These are phyloP conservation scores for Lacerta agilis DNA, from an alignment of 2,797 vertebrate species.

Conservation along the genomic window DNA sequence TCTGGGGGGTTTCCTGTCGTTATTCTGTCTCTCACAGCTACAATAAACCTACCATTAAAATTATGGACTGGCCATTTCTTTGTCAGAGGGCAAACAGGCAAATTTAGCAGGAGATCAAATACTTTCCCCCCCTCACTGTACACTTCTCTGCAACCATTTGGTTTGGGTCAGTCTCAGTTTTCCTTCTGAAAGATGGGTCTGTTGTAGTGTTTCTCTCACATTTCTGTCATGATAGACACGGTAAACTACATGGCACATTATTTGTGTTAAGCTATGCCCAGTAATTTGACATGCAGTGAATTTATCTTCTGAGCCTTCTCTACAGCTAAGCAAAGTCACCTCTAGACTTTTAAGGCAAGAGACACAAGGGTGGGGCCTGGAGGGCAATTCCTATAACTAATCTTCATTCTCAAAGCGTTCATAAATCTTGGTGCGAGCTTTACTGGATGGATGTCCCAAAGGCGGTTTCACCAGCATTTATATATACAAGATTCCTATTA, in stretches of 20 bases:
- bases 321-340: background rate
- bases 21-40: too few species aligned
- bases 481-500: conserved; percentile 37
- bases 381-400: conserved; percentile 15
- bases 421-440: conserved; percentile 48
- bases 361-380: conserved; percentile 12
- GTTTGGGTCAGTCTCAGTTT: background rate
- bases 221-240: background rate
- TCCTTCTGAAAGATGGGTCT: background rate
- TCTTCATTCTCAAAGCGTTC: conserved; percentile 41
- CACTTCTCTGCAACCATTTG: background rate
- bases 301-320: conserved; percentile 21
- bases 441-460: conserved; percentile 46
- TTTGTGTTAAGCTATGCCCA: background rate
- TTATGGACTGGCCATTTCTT: too few species aligned
- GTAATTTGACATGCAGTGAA: conserved; percentile 8
- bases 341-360: conserved; percentile 31
- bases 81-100: too few species aligned
- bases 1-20: too few species aligned
- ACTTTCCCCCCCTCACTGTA: too few species aligned
- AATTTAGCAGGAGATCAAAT: too few species aligned
- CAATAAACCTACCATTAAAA: too few species aligned
- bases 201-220: background rate
- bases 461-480: conserved; percentile 39
- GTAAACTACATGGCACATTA: background rate